Evolutionary conservation across 2,797 vertebrate genomes (phyloP), one percentile per base, ranked within the genome.

Genomic region (Tapera naevia): DNA sequence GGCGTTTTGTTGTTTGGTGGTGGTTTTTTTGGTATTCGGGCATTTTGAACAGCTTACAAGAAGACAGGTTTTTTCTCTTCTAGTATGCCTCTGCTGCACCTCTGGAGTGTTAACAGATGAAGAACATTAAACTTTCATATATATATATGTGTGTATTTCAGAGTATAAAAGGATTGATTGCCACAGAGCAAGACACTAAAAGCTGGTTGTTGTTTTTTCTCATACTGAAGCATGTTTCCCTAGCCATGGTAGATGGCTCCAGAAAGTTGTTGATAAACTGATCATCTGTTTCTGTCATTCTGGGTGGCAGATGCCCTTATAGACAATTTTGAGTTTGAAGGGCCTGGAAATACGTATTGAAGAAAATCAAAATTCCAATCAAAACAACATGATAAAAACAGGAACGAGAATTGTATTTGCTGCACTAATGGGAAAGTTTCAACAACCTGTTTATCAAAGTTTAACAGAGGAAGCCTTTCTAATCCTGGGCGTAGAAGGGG

Each of bases 351-450:
- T 74, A 32, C 5, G 22, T 88, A 58, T 24, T 83, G 88, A 88
- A 76, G 71, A 56, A 91, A 96, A 96, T 93, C 80, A 88, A 89
- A 95, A 89, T 88, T 74, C 61, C 46, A 72, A 69, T 83, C 81
- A 85, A 93, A 83, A 39, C 69, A 83, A 33, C n/a, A 14, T n/a
- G 41, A 93, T 78, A 69, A 88, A 96, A 89, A 33, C 21, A 30
- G 33, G 62, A 85, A 58, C 12, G 25, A 54, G 66, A 57, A 74
- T 2, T 85, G 32, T 35, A 75, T 2, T 69, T 57, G 28, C 84
- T 43, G 2, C 30, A 24, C 30, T 58, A 10, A 3, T 41, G 23
- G 14, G 14, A 2, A 4, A 56, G 32, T 91, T 94, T 78, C 48
- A 60, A 51, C 18, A 64, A 82, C 57, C 23, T 71, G 21, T 56